Percentiles rank a stretch among this genome's conserved stretches.
Evolutionary conservation across 2,797 vertebrate genomes (phyloP).

Genomic region (Apogon hyalosoma): DNA sequence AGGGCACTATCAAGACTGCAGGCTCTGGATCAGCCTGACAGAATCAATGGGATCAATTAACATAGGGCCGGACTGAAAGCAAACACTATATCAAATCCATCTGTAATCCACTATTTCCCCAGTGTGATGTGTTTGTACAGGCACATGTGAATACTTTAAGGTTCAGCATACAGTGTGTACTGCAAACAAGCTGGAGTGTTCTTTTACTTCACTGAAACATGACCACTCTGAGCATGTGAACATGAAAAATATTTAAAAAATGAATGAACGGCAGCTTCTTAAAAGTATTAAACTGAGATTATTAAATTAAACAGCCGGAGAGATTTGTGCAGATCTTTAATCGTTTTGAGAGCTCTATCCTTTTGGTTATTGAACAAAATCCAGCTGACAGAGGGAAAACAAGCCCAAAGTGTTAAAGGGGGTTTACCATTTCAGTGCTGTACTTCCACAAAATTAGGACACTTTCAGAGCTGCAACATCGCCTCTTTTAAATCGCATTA

Average conservation of each 20-base stretch:
- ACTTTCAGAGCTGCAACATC: too few relatives aligned
- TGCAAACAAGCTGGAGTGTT: neutral
- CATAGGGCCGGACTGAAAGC: slow-evolving; percentile 49
- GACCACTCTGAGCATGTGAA: slow-evolving; percentile 10
- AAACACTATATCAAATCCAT: slow-evolving; percentile 72
- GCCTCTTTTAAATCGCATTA: too few relatives aligned
- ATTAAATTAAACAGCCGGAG: neutral
- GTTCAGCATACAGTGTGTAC: slow-evolving; percentile 8
- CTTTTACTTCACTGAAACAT: neutral
- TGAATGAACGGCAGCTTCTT: neutral
- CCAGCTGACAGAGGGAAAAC: slow-evolving; percentile 1
- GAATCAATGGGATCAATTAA: slow-evolving; percentile 75
- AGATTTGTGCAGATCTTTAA: neutral
- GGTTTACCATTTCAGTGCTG: too few relatives aligned
- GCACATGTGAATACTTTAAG: neutral
- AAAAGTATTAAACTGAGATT: neutral
- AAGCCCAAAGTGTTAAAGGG: neutral
- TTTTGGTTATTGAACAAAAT: slow-evolving; percentile 7
- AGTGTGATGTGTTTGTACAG: slow-evolving; percentile 2
- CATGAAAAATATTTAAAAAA: neutral
- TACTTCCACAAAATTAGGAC: too few relatives aligned
- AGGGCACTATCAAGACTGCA: slow-evolving; percentile 15
- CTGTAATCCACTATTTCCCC: slow-evolving; percentile 54
- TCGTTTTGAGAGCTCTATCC: too few relatives aligned
- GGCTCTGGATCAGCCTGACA: slow-evolving; percentile 64